Evolutionary conservation across 2,888 invertebrate species (phyloP).

Genomic region (Ichneumoninae sp.): DNA sequence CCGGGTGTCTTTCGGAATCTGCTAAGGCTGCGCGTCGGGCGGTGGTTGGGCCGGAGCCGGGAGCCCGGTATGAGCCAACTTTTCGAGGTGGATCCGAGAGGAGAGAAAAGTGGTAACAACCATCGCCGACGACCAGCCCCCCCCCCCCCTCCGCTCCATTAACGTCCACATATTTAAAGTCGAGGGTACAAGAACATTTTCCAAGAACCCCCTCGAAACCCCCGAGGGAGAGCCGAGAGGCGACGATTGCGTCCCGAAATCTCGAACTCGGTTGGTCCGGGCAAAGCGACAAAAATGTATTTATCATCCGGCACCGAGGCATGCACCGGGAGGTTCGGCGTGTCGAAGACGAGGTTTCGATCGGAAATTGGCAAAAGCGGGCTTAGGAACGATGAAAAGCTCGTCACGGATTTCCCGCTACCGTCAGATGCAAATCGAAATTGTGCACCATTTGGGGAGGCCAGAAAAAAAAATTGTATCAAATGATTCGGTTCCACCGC

Average conservation of each 20-base stretch:
- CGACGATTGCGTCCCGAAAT: conserved; percentile 40
- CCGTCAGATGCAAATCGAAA: conserved; percentile 45
- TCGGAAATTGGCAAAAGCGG: conserved; percentile 42
- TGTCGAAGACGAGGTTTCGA: conserved; percentile 32
- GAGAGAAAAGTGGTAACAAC: conserved; percentile 59
- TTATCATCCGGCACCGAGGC: conserved; percentile 49
- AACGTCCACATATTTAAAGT: conserved; percentile 57
- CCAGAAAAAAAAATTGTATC: conserved; percentile 24
- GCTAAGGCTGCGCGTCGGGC: conserved; percentile 70
- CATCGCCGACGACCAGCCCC: conserved; percentile 31
- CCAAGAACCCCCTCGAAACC: conserved; percentile 43
- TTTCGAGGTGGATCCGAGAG: conserved; percentile 40
- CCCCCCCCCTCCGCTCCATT: conserved; percentile 44
- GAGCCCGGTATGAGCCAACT: conserved; percentile 20
- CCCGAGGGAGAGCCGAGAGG: conserved; percentile 51
- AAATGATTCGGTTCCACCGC: conserved; percentile 37
- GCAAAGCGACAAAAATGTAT: conserved; percentile 33
- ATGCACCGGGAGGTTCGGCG: conserved; percentile 9
- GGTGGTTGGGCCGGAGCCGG: conserved; percentile 27
- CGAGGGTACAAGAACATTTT: conserved; percentile 51
- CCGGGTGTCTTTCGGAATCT: conserved; percentile 81
- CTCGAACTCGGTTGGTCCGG: not conserved
- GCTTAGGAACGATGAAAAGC: conserved; percentile 22
- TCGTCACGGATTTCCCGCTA: conserved; percentile 15
- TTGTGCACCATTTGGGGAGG: not conserved